Evolutionary conservation across 1,140 invertebrate species (phyloP), one percentile per base, ranked within the genome.

Genomic region (Drosophila sp.): DNA sequence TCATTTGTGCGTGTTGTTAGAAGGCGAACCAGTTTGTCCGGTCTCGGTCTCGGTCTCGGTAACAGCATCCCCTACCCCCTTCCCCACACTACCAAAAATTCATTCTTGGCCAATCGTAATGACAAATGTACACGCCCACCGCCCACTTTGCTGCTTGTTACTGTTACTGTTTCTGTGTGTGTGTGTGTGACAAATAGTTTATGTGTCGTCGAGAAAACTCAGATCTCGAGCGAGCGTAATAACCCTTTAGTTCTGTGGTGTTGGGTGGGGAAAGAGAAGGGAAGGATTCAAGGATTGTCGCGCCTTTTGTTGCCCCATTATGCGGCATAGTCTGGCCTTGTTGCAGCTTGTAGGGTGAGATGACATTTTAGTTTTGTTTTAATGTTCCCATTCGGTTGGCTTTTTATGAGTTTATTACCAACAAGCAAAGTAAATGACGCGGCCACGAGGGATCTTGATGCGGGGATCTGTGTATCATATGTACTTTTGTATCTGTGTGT

Each of bases 371-470:
- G 84, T 87, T 87, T 87, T 89, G 84, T 87, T 87, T 87, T 89
- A 89, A 89, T 87, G 83, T 86, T 51, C 64, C 50, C 76, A 34
- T 72, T 65, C 76, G 74, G 69, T 65, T 84, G 63, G 65, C 76
- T 83, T 73, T 87, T 87, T 90, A 91, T 90, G 81, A 90, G 89
- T 90, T 90, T 91, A 91, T 91, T 91, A 90, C 78, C 80, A 61
- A 51, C 21, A 50, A 51, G 57, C 63, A 66, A 71, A 71, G 66
- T 79, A 70, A 71, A 72, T 61, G 70, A 61, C 72, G 80, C 32
- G 43, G 45, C 57, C 45, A 46, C 36, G 16, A 13, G 27, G 25
- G 43, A 71, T 50, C 74, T 43, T 59, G 50, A 8, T 46, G 9
- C 36, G 36, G 14, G 36, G 14, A 70, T 54, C 56, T 66, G 67